Evolutionary conservation across 2,113 vertebrate genomes (phyloP).

Genomic region (Perca schrenkii): DNA sequence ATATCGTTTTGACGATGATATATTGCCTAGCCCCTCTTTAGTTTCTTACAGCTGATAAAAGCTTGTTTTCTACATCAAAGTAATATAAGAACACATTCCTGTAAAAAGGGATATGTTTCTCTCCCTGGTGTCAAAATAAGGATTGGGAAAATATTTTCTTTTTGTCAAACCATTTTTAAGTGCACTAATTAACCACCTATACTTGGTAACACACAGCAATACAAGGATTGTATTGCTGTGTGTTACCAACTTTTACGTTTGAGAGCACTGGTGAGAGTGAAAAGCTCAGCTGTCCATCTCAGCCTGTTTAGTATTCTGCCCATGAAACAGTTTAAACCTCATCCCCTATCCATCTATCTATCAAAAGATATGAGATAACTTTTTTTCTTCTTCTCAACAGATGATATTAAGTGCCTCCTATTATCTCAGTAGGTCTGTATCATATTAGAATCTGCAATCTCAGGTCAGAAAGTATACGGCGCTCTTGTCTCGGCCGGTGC

Average conservation of each 20-base stretch:
- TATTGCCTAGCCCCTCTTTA: too few species aligned
- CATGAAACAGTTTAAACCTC: conserved; percentile 94
- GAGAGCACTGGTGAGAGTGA: conserved; percentile 22
- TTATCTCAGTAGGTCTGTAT: conserved; percentile 99
- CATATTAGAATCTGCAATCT: conserved; percentile 98
- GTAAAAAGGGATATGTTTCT: not conserved
- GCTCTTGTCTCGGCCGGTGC: conserved; percentile 93
- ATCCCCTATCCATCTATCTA: conserved; percentile 78
- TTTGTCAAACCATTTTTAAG: not conserved
- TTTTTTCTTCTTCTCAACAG: conserved; percentile 88
- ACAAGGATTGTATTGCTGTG: not conserved
- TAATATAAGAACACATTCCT: not conserved
- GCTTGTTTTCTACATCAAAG: not conserved
- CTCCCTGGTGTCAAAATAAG: not conserved
- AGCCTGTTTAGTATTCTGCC: conserved; percentile 93
- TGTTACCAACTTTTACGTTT: conserved; percentile 36
- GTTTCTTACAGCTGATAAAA: not conserved
- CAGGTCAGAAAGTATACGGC: conserved; percentile 94
- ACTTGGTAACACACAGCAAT: too few species aligned
- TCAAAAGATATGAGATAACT: conserved; percentile 98
- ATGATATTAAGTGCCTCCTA: conserved; percentile 99
- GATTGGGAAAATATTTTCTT: not conserved
- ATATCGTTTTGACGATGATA: too few species aligned
- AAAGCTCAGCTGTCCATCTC: conserved; percentile 73
- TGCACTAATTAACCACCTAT: not conserved